Conservation (phyloP, 2,888 invertebrate genomes). For the Smittia aterrima region DNA sequence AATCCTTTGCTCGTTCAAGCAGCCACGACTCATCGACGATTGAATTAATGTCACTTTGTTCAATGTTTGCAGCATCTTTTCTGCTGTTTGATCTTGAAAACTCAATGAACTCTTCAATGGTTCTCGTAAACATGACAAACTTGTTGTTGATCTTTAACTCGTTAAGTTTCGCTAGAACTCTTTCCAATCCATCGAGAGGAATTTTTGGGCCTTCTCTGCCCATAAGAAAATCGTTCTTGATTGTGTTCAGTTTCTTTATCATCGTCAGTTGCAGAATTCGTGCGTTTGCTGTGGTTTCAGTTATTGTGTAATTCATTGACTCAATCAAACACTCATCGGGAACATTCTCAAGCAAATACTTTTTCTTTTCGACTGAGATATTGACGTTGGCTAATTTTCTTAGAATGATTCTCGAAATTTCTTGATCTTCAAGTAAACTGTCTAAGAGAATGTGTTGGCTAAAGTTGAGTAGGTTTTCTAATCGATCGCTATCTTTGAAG, state of each 20-base stretch:
- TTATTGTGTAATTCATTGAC: background rate
- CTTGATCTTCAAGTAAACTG: constrained; percentile 29
- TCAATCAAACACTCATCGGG: constrained; percentile 12
- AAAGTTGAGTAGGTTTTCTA: background rate
- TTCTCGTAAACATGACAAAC: background rate
- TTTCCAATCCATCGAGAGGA: background rate
- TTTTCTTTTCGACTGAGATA: background rate
- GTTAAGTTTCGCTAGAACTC: background rate
- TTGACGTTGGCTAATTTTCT: background rate
- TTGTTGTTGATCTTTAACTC: background rate
- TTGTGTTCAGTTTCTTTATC: background rate
- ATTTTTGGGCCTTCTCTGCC: background rate
- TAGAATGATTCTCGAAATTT: constrained; percentile 34
- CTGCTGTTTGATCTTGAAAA: background rate
- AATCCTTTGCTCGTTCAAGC: background rate
- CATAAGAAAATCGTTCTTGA: background rate
- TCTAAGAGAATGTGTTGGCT: background rate
- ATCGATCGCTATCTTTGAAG: constrained; percentile 7
- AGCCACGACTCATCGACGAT: constrained; percentile 31
- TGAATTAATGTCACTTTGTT: background rate
- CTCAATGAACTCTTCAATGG: background rate
- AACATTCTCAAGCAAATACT: constrained; percentile 21
- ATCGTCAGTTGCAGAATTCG: constrained; percentile 2
- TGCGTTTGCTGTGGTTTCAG: background rate
- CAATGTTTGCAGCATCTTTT: background rate